Base-by-base conservation (phyloP, 1,140 invertebrate species). In the Gonatopus flavifemur region DNA sequence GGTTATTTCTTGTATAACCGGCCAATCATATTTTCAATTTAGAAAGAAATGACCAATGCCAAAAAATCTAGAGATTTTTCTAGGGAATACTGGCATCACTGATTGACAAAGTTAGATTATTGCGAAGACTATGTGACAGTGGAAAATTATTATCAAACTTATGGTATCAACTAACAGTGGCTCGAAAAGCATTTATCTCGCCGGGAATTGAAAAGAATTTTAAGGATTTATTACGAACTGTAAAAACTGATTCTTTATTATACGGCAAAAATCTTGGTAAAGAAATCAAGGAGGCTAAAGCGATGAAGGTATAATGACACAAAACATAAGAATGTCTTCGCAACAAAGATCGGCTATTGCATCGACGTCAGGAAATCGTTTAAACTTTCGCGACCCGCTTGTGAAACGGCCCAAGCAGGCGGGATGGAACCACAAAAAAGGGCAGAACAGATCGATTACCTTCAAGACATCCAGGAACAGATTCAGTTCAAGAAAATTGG, bases 131-230 rank as follows among this genome's bases (percentile, higher is more conserved):
- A 12, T 53, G 48, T 32, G 48, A 52, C 22, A 25, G 49, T 16
- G 49, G 49, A 15, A 32, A 30, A 33, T 33, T 57, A 38, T n/a
- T 57, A 19, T 25, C 45, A 12, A 45, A 49, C 1, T 22, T 54
- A 7, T 40, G 53, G 25, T 45, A 48, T 21, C 33, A 33, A 12
- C 35, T 44, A 24, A 24, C 51, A 16, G 13, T 46, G 10, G 44
- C 37, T 4, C 43, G 49, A 49, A 47, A 40, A 33, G 55, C 55
- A 1, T 57, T 44, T 28, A 57, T 57, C 25, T 40, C 46, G 13
- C 45, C 49, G 12, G 32, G 32, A n/a, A 20, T 16, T 33, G 32
- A 51, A 39, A 21, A 31, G 15, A 47, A n/a, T 36, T 37, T 37
- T n/a, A 22, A 46, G 46, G 46, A 41, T 46, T 40, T 46, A 28